These are phyloP conservation scores for Plagiodera versicolora DNA, from an alignment of 2,888 invertebrate species.

Conservation along the genomic window DNA sequence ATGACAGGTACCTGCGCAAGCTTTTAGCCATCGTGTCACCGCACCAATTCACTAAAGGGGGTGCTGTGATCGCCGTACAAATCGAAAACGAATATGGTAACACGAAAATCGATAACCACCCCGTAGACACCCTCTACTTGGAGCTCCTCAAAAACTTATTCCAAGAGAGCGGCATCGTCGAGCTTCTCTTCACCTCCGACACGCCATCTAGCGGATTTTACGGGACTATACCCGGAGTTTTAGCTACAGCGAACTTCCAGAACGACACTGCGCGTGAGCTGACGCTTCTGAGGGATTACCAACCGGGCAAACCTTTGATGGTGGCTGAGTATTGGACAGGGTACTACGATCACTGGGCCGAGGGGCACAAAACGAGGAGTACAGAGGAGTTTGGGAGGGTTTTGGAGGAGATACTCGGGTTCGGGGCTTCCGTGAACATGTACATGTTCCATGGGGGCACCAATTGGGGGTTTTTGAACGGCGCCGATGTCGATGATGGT, in stretches of 20 bases:
- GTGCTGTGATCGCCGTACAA: constrained; percentile 84
- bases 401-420: constrained; percentile 42
- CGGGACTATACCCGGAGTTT: constrained; percentile 40
- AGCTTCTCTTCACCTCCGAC: constrained; percentile 60
- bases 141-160: constrained; percentile 51
- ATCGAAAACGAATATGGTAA: constrained; percentile 73
- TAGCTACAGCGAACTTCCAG: constrained; percentile 62
- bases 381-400: constrained; percentile 37
- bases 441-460: constrained; percentile 94
- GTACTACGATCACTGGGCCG: constrained; percentile 65
- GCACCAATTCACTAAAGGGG: constrained; percentile 69
- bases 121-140: constrained; percentile 53
- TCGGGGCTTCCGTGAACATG: constrained; percentile 68
- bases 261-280: constrained; percentile 51
- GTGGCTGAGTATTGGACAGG: constrained; percentile 65
- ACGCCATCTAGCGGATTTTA: constrained; percentile 35
- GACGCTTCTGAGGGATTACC: constrained; percentile 51
- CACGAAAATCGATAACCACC: constrained; percentile 54
- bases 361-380: constrained; percentile 44
- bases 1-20: constrained; percentile 58
- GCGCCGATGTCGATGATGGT: constrained; percentile 35
- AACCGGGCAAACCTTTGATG: constrained; percentile 59
- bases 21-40: constrained; percentile 57
- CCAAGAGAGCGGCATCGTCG: constrained; percentile 51
- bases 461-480: constrained; percentile 70